A percentile compares a stretch with the other conserved stretches of the same genome.
Evolutionary conservation across 2,888 invertebrate genomes (phyloP).

Genomic region (Tetramorium bicarinatum): DNA sequence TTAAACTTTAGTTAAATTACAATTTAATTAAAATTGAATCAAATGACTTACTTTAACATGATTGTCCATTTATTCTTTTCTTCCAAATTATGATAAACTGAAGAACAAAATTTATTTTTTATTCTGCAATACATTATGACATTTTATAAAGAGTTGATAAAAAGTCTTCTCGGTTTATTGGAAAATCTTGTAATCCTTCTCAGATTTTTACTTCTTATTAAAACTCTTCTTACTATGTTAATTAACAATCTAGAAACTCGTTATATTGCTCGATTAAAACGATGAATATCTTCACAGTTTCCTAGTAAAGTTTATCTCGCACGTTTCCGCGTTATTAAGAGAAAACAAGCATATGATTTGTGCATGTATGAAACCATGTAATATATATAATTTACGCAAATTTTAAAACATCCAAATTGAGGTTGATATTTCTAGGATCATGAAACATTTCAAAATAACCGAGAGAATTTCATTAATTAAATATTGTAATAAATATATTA

Average conservation of each 20-base stretch:
- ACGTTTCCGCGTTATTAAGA: constrained; percentile 21
- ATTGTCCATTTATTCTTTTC: background rate
- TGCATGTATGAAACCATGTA: background rate
- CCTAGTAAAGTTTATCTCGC: background rate
- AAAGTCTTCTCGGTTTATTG: background rate
- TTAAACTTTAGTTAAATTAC: background rate
- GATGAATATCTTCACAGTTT: constrained; percentile 16
- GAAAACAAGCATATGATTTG: background rate
- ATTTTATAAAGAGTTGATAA: background rate
- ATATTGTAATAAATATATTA: background rate
- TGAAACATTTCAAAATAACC: background rate
- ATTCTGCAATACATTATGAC: background rate
- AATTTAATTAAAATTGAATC: background rate
- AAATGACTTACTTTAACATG: background rate
- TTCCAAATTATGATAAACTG: background rate
- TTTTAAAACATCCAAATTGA: background rate
- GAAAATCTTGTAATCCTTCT: constrained; percentile 1
- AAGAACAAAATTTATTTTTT: background rate
- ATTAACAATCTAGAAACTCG: constrained; percentile 24
- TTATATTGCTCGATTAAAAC: constrained; percentile 29
- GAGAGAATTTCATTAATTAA: background rate
- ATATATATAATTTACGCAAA: background rate
- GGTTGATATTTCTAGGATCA: background rate
- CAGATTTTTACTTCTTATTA: background rate
- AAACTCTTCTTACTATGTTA: background rate